Percentiles rank a stretch among this genome's conserved stretches.
phyloP scores from a whole-genome alignment of 1,140 invertebrate species.

The Cotesia chilonis region DNA sequence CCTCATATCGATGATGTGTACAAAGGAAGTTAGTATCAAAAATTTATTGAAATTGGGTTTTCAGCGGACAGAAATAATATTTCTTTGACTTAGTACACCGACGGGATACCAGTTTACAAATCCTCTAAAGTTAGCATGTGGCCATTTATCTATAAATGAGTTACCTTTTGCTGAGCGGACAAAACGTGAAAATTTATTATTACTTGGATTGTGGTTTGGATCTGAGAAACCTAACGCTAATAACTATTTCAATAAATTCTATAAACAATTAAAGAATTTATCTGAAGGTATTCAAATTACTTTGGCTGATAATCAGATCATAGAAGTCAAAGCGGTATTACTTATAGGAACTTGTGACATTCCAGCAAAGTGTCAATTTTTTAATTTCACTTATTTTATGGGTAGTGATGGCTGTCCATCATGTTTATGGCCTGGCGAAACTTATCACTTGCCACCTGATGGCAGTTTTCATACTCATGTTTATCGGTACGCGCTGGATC shows the following conservation, averaged over 20 bases:
- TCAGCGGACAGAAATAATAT: constrained; percentile 16
- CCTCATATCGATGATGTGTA: constrained; percentile 17
- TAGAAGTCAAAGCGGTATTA: neutral
- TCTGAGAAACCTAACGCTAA: constrained; percentile 26
- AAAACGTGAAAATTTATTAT: constrained; percentile 26
- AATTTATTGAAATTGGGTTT: constrained; percentile 19
- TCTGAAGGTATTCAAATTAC: neutral
- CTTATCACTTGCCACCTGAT: neutral
- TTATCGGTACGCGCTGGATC: constrained; percentile 12
- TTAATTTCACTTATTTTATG: neutral
- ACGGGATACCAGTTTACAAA: constrained; percentile 21
- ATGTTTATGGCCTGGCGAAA: neutral
- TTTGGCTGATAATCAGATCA: neutral
- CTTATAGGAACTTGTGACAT: neutral
- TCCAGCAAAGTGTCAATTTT: constrained; percentile 5
- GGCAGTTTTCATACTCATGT: neutral
- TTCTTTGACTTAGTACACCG: constrained; percentile 29
- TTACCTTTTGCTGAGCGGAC: constrained; percentile 25
- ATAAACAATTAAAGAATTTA: constrained; percentile 10
- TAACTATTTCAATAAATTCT: constrained; percentile 19
- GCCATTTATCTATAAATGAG: constrained; percentile 30
- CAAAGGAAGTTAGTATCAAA: constrained; percentile 24
- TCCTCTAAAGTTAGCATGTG: constrained; percentile 28
- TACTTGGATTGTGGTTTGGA: constrained; percentile 32
- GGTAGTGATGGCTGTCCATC: neutral